A percentile compares a stretch with the other conserved stretches of the same genome.
These are phyloP conservation scores for Gambusia holbrooki DNA, from an alignment of 2,113 vertebrate genomes.

Conservation along the genomic window DNA sequence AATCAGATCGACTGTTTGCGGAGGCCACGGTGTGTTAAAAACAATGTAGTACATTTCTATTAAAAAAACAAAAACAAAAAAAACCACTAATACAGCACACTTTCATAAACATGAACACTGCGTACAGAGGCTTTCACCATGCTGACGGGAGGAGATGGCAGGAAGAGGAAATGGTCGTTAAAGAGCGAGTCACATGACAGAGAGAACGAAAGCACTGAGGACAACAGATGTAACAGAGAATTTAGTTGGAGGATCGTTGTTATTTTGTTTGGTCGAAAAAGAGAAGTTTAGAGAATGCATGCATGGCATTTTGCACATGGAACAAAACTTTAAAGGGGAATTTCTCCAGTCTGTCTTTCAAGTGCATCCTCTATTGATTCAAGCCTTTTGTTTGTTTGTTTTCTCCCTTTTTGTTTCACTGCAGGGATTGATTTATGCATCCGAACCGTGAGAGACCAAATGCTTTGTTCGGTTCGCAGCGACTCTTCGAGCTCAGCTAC, in stretches of 20 bases:
- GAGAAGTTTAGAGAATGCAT: slow-evolving; percentile 90
- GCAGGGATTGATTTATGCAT: slow-evolving; percentile 63
- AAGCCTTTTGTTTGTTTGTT: slow-evolving; percentile 59
- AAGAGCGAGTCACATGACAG: slow-evolving; percentile 81
- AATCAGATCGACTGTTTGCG: slow-evolving; percentile 73
- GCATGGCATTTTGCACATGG: slow-evolving; percentile 91
- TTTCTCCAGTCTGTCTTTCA: slow-evolving; percentile 74
- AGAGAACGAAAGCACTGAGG: slow-evolving; percentile 82
- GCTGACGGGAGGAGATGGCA: slow-evolving; percentile 83
- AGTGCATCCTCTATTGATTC: slow-evolving; percentile 78
- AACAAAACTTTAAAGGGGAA: slow-evolving; percentile 94
- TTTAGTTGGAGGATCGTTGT: slow-evolving; percentile 80
- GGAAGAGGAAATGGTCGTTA: slow-evolving; percentile 85
- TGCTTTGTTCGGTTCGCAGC: slow-evolving; percentile 67
- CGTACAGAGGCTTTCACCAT: slow-evolving; percentile 86
- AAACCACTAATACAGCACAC: slow-evolving; percentile 77
- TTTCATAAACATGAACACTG: slow-evolving; percentile 82
- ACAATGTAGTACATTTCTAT: slow-evolving; percentile 65
- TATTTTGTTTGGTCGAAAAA: slow-evolving; percentile 80
- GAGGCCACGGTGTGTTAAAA: slow-evolving; percentile 69
- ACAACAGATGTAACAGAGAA: slow-evolving; percentile 89
- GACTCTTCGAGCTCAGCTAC: slow-evolving; percentile 55
- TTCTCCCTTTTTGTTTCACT: slow-evolving; percentile 30
- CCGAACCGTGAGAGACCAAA: slow-evolving; percentile 58
- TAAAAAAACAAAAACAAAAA: slow-evolving; percentile 3